A percentile compares a stretch with the other conserved stretches of the same genome.
Evolutionary conservation across 2,888 invertebrate genomes (phyloP).

Genomic region (Crematogaster levior): DNA sequence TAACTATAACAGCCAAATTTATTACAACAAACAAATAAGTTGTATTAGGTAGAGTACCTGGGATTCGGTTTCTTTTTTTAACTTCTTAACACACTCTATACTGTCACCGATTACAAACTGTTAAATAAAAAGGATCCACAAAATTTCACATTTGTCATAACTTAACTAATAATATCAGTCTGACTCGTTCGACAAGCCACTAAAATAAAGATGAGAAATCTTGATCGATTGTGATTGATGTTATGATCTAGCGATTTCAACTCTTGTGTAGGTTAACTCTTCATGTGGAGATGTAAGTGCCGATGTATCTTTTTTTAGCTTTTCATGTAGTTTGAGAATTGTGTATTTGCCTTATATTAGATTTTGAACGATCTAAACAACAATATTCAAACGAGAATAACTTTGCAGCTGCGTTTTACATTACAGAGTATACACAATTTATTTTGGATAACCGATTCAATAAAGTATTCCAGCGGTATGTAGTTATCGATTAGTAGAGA

Average conservation of each 20-base stretch:
- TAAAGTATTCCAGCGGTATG: background rate
- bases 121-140: background rate
- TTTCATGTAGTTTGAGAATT: background rate
- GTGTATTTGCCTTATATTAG: background rate
- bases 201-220: background rate
- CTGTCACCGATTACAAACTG: background rate
- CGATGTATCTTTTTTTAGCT: background rate
- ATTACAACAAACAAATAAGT: constrained; percentile 62
- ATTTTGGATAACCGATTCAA: background rate
- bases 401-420: constrained; percentile 5
- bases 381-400: background rate
- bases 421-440: background rate
- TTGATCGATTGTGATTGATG: background rate
- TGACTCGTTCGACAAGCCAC: background rate
- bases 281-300: background rate
- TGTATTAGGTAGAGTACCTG: constrained; percentile 21
- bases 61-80: too few relatives aligned
- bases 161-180: background rate
- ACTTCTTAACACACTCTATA: background rate
- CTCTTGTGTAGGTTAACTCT: background rate
- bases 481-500: background rate
- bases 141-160: background rate
- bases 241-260: background rate
- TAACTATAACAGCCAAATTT: constrained; percentile 68
- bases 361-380: background rate